Base-by-base conservation (phyloP, 2,888 invertebrate species). In the Sinhomidia bicolor region DNA sequence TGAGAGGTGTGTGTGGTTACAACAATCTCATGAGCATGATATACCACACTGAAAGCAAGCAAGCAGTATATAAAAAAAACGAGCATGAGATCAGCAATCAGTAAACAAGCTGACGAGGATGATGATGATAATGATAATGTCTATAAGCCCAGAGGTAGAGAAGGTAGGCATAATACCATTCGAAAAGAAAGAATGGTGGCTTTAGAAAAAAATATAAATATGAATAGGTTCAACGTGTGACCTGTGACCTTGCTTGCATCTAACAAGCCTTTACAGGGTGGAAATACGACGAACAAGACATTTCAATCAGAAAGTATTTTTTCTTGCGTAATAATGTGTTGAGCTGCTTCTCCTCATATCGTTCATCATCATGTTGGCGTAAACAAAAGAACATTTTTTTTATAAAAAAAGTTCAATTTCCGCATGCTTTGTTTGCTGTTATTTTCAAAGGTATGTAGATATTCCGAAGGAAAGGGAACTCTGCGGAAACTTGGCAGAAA, bases 231-330 rank as follows among this genome's bases (percentile, higher is more conserved):
- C 80, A 85, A 76, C 57, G 80, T 47, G 60, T 80, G 47, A 89
- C 88, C 88, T 74, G n/a, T 89, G 85, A 89, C 88, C 84, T 74
- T 85, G 88, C 29, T 80, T 80, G 26, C 78, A 83, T 83, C 83
- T 78, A 84, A 88, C 88, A 84, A 88, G 83, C 51, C 14, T 81
- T 86, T 81, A 44, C 3, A 9, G 9, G 26, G 14, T 78, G 60
- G 44, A 65, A 65, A 65, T 44, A 85, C n/a, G n/a, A 78, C 17
- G 29, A 81, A 71, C 81, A 81, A 87, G 81, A 87, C 86, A 87
- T 81, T 87, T 87, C 86, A 87, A 87, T 87, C 81, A 85, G 20
- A 12, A 17, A 12, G 17, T 14, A 29, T 62, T 62, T n/a, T 54
- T n/a, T 54, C n/a, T 12, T 26, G 5, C 60, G 26, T 12, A 60